A percentile compares a stretch with the other conserved stretches of the same genome.
phyloP scores from a whole-genome alignment of 64 coral and sea anemone genomes.

The Acropora tenuis region DNA sequence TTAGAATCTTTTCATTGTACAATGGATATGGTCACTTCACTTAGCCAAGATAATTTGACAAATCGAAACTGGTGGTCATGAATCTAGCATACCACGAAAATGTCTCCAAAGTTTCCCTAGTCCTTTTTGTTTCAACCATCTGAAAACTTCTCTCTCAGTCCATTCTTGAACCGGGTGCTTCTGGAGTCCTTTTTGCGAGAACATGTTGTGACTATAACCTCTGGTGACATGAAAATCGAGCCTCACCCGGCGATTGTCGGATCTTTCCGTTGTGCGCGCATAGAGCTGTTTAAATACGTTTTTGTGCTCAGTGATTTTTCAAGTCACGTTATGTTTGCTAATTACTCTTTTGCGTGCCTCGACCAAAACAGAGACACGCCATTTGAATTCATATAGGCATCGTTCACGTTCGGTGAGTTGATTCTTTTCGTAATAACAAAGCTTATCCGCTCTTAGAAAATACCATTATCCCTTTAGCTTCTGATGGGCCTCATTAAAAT shows the following conservation, averaged over 20 bases:
- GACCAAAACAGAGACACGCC: neutral
- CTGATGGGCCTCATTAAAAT: neutral
- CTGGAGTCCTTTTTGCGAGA: constrained; percentile 45
- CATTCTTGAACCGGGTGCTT: constrained; percentile 21
- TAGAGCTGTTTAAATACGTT: neutral
- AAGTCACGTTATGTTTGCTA: neutral
- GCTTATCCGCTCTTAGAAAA: neutral
- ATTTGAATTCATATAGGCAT: neutral
- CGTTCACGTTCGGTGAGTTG: neutral
- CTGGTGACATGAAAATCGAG: too few relatives aligned
- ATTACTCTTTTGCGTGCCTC: neutral
- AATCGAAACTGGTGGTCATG: too few relatives aligned
- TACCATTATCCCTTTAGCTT: neutral
- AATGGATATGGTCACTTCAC: too few relatives aligned
- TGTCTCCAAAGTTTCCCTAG: constrained; percentile 15
- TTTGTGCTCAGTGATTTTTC: neutral
- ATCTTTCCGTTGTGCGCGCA: neutral
- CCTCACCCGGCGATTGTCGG: too few relatives aligned
- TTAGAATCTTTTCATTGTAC: neutral
- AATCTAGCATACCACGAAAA: constrained; percentile 17
- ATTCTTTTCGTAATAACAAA: neutral
- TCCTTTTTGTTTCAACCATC: constrained; percentile 34
- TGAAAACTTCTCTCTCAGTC: constrained; percentile 34
- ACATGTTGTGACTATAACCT: neutral
- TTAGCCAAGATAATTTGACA: neutral